A percentile compares a stretch with the other conserved stretches of the same genome.
phyloP scores from a whole-genome alignment of 2,797 vertebrate species.

The Lemur catta region DNA sequence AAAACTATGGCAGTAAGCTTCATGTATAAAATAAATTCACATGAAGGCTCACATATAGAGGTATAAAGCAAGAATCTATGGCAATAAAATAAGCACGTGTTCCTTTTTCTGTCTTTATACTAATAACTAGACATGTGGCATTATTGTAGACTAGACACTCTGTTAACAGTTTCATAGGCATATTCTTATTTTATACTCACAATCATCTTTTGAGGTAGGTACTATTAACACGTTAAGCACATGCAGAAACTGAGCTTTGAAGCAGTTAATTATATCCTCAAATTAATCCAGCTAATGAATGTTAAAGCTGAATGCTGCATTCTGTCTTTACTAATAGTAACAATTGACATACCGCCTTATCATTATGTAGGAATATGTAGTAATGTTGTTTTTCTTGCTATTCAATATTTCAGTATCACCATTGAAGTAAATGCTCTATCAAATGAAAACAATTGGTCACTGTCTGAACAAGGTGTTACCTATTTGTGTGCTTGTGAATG shows the following conservation, averaged over 20 bases:
- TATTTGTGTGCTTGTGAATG: neutral
- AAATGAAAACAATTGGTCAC: neutral
- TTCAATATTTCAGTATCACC: neutral
- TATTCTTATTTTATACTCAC: neutral
- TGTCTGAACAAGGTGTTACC: neutral
- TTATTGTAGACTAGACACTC: neutral
- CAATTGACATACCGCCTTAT: neutral
- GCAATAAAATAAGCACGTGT: neutral
- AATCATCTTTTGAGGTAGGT: neutral
- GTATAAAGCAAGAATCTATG: neutral
- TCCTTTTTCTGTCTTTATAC: neutral
- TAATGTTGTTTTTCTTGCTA: slow-evolving; percentile 1
- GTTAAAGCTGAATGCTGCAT: neutral
- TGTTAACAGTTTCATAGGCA: neutral
- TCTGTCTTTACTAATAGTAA: neutral
- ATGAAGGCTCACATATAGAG: neutral
- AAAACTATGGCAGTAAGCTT: neutral
- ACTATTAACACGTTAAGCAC: neutral
- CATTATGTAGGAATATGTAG: neutral
- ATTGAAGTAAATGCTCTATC: neutral
- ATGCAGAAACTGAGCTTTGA: neutral
- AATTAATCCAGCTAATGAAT: neutral
- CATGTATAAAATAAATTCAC: slow-evolving; percentile 21
- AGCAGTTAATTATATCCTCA: neutral
- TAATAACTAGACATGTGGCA: neutral